Evolutionary conservation across 2,797 vertebrate species (phyloP), one percentile per base, ranked within the genome.

Genomic region (Rhinella marina): DNA sequence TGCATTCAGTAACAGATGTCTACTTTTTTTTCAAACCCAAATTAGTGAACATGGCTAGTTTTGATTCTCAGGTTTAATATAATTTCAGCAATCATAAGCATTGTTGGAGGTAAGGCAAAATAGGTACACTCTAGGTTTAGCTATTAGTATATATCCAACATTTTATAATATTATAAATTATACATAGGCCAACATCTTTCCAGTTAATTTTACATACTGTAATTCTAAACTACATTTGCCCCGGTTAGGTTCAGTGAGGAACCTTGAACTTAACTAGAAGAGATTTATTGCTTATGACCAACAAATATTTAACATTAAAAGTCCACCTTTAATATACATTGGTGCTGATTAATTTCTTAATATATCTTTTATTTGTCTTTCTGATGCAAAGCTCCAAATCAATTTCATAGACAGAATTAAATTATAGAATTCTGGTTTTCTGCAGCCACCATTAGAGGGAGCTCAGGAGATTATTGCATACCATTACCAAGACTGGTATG

Each of bases 1-100:
- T 98, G 96, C 98, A 98, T 97, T 96, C 96, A 80, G 80, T 81
- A 13, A 57, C 2, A 72, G 73, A 81, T 57, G 5, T 41, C n/a
- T 78, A 27, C 11, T 48, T 82, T 81, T 82, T 81, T 41, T 41
- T 41, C 13, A 77, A 59, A 66, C 25, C 12, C 25, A 17, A 27
- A 70, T 14, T 32, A 70, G 27, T 32, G 25, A 17, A 29, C 66
- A 17, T 13, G 27, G 72, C 21, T 75, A 48, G 72, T n/a, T 50
- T 23, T 23, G 23, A 23, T 50, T 75, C 72, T 75, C 41, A 75
- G 41, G 72, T 75, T 41, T 21, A 50, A 11, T 73, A 21, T 73
- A 48, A 29, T 27, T 68, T 27, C 3, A 27, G 16, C 12, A 14
- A 29, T 68, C 25, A 6, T 14, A 68, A 68, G 64, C 14, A 17